Evolutionary conservation across 2,888 invertebrate genomes (phyloP).

Genomic region (Escarpia spicata): DNA sequence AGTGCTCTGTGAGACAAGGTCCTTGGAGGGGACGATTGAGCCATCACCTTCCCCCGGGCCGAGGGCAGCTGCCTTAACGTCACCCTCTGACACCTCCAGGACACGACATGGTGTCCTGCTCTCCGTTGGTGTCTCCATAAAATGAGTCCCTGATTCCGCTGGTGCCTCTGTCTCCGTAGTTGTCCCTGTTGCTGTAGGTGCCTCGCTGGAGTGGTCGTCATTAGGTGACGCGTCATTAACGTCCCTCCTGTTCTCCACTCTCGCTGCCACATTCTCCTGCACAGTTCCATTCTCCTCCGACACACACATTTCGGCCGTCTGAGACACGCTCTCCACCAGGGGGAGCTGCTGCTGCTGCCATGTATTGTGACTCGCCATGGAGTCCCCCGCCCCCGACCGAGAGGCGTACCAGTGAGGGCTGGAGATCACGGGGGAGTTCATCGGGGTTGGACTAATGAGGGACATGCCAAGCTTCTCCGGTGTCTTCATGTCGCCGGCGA

Average conservation of each 20-base stretch:
- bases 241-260: background rate
- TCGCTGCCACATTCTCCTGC: background rate
- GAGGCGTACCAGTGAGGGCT: background rate
- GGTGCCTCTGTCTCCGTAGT: background rate
- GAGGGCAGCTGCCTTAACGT: background rate
- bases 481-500: background rate
- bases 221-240: background rate
- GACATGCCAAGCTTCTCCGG: constrained; percentile 2
- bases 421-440: background rate
- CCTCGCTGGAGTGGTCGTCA: background rate
- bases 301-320: background rate
- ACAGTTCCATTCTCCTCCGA: background rate
- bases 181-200: background rate
- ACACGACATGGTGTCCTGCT: background rate
- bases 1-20: background rate
- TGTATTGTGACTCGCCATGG: background rate
- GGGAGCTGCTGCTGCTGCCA: background rate
- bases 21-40: background rate
- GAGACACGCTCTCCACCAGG: background rate
- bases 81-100: background rate
- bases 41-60: background rate
- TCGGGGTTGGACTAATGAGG: background rate
- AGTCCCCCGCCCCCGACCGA: background rate
- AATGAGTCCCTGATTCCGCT: background rate
- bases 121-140: background rate